These are phyloP conservation scores for Ecliptopera silaceata DNA, from an alignment of 2,888 invertebrate species.

Conservation along the genomic window DNA sequence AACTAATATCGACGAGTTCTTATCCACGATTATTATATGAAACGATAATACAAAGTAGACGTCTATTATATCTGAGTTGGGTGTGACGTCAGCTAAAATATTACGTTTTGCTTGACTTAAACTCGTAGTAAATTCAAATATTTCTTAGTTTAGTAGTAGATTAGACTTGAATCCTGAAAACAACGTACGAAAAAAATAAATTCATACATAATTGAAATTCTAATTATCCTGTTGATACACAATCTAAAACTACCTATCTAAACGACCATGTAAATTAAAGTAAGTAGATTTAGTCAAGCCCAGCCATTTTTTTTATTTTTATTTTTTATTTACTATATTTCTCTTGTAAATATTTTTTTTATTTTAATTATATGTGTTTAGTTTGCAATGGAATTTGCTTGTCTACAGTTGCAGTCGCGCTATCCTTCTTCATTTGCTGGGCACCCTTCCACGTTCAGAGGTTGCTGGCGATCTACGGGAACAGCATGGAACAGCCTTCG, in stretches of 20 bases:
- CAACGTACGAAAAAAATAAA: too few relatives aligned
- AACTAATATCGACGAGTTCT: not conserved
- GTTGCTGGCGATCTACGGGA: conserved; percentile 90
- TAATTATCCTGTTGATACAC: too few relatives aligned
- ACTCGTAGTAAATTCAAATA: not conserved
- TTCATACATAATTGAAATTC: too few relatives aligned
- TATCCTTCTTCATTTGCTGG: conserved; percentile 93
- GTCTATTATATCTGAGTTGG: not conserved
- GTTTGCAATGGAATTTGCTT: conserved; percentile 1
- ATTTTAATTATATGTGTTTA: too few relatives aligned
- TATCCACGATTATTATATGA: not conserved
- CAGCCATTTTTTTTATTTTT: too few relatives aligned
- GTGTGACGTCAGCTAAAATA: not conserved
- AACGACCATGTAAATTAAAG: too few relatives aligned
- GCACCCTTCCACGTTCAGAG: conserved; percentile 97
- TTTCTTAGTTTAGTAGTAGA: too few relatives aligned
- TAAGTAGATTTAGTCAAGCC: too few relatives aligned
- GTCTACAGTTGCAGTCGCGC: conserved; percentile 91
- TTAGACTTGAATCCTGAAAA: too few relatives aligned
- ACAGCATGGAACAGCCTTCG: conserved; percentile 71
- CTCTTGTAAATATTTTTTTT: too few relatives aligned
- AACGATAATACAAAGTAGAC: not conserved
- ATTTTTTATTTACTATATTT: too few relatives aligned
- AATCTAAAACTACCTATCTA: too few relatives aligned
- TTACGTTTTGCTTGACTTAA: not conserved